These are phyloP conservation scores for Achatina immaculata DNA, from an alignment of 1,140 invertebrate genomes.

Conservation along the genomic window DNA sequence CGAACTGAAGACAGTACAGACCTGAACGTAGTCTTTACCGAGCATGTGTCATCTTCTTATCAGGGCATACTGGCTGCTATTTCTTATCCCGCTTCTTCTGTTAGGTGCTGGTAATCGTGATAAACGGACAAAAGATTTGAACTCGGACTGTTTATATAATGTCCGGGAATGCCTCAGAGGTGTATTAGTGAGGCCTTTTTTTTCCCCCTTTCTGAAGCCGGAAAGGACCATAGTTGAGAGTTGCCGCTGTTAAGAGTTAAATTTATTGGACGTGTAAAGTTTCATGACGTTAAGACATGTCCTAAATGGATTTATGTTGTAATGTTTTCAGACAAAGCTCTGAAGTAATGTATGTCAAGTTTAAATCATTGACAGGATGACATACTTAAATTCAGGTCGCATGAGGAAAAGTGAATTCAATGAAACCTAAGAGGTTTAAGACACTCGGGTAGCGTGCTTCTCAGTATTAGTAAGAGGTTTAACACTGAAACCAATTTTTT, in stretches of 20 bases:
- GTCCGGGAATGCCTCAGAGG: neutral
- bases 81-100: neutral
- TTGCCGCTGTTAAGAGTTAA: neutral
- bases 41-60: constrained; percentile 7
- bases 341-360: neutral
- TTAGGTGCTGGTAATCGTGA: constrained; percentile 7
- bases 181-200: neutral
- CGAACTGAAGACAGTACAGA: neutral
- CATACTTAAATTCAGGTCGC: neutral
- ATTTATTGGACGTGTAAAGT: neutral
- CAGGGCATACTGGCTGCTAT: neutral
- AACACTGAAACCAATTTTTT: too few species aligned
- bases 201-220: too few species aligned
- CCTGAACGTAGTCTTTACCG: neutral
- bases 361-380: neutral
- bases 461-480: too few species aligned
- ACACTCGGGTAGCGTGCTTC: too few species aligned
- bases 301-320: neutral
- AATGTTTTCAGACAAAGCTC: neutral
- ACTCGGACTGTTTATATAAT: constrained; percentile 1
- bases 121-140: constrained; percentile 13
- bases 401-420: too few species aligned
- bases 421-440: too few species aligned
- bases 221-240: neutral
- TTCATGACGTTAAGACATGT: neutral